Evolutionary conservation across 2,797 vertebrate genomes (phyloP), one percentile per base, ranked within the genome.

Genomic region (Threskiornis aethiopicus): DNA sequence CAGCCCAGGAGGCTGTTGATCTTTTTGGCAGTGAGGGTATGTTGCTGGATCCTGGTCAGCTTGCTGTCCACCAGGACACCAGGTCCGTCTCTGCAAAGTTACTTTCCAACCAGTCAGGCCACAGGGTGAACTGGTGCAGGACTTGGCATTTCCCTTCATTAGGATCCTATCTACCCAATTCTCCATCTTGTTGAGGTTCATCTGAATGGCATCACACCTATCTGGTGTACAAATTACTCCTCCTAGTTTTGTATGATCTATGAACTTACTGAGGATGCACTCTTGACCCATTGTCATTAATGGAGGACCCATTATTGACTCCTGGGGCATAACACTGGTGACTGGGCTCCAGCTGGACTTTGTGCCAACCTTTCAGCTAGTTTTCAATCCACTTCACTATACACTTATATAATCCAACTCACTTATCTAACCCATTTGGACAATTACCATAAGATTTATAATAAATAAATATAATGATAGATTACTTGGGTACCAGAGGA

Each of bases 111-210:
- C 11, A 54, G 9, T 14, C 1, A 2, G 9, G 7, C 3, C 16
- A 9, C 25, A 47, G 13, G 1, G 1, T 57, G 22, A 69, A 17
- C 3, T 19, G 22, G 17, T 47, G 13, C 4, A 58, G 17, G 25
- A 25, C 13, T 51, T 58, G 17, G 7, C 9, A 9, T 35, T 59
- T 49, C 19, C 16, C 3, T 62, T 83, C 17, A 33, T 35, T 5
- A 64, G 8, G 7, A 55, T 82, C 20, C 14, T 46, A 10, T 24
- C 18, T 52, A 54, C 4, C 4, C 19, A 79, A 12, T 47, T 84
- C 9, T 42, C 21, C 6, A 0, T 24, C 25, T 39, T 19, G 1
- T 14, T 58, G 28, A 65, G 13, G 15, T 49, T 19, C 2, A 0
- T 25, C 33, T 64, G 21, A 64, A 79, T 5, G 5, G 10, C 18